These are phyloP conservation scores for Periplaneta americana DNA, from an alignment of 1,140 invertebrate genomes.

Conservation along the genomic window DNA sequence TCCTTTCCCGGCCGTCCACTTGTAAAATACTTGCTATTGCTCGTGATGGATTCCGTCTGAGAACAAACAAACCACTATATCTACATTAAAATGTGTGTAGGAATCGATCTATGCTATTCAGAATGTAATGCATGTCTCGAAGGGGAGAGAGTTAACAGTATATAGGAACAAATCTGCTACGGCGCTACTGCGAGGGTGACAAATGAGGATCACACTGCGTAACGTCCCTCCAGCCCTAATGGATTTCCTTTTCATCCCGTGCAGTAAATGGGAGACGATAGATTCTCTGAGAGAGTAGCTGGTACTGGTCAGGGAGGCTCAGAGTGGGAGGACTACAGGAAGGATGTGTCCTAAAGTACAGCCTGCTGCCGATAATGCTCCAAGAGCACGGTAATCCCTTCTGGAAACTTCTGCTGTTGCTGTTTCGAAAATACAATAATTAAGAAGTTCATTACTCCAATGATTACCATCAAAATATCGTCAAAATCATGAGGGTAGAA, in stretches of 20 bases:
- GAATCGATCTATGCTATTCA: neutral
- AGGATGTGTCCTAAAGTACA: neutral
- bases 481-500: no score
- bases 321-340: no score
- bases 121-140: neutral
- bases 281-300: neutral
- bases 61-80: neutral
- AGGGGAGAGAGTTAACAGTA: neutral
- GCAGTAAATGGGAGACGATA: slow-evolving; percentile 1
- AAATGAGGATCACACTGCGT: slow-evolving; percentile 5
- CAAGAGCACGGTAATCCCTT: no score
- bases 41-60: neutral
- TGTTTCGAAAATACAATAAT: no score
- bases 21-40: neutral
- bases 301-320: neutral
- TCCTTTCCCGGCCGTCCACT: neutral
- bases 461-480: no score
- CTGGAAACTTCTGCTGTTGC: no score
- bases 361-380: no score
- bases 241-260: slow-evolving; percentile 10
- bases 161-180: neutral
- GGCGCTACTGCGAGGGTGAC: neutral
- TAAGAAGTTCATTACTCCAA: no score
- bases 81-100: neutral
- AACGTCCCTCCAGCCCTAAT: neutral